phyloP scores from a whole-genome alignment of 2,113 vertebrate species.

The Empidonax alnorum region DNA sequence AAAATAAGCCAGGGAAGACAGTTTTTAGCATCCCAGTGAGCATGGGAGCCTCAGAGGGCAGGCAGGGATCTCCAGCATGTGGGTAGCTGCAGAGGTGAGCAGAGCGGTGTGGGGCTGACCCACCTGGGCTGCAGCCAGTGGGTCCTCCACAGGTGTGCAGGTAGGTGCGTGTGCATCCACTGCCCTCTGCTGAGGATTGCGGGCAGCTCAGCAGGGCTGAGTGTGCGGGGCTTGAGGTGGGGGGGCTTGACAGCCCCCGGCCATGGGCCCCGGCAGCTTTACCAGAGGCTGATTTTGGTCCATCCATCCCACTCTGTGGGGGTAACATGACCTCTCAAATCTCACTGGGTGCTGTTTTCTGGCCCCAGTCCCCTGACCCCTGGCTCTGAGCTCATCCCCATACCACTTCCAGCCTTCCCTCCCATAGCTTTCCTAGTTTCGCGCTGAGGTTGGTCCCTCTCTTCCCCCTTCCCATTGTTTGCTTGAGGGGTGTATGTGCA shows the following conservation, averaged over 20 bases:
- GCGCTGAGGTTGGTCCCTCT: neutral
- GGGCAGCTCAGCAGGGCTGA: neutral
- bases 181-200: constrained; percentile 38
- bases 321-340: neutral
- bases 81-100: neutral
- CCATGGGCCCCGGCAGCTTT: neutral
- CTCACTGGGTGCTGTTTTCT: neutral
- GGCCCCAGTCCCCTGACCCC: neutral
- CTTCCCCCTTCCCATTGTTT: neutral
- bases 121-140: neutral
- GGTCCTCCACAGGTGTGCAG: neutral
- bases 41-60: neutral
- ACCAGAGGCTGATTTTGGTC: neutral
- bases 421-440: neutral
- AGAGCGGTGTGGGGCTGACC: neutral
- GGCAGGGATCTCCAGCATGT: neutral
- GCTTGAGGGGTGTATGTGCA: neutral
- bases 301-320: neutral
- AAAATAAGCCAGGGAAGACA: neutral
- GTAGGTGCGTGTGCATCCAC: neutral
- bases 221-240: neutral
- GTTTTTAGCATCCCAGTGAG: neutral
- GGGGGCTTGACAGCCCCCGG: neutral
- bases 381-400: neutral
- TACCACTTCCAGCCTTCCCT: neutral